Percentiles rank a stretch among this genome's conserved stretches.
These are phyloP conservation scores for Neelides folsomi DNA, from an alignment of 2,888 invertebrate genomes.

Conservation along the genomic window DNA sequence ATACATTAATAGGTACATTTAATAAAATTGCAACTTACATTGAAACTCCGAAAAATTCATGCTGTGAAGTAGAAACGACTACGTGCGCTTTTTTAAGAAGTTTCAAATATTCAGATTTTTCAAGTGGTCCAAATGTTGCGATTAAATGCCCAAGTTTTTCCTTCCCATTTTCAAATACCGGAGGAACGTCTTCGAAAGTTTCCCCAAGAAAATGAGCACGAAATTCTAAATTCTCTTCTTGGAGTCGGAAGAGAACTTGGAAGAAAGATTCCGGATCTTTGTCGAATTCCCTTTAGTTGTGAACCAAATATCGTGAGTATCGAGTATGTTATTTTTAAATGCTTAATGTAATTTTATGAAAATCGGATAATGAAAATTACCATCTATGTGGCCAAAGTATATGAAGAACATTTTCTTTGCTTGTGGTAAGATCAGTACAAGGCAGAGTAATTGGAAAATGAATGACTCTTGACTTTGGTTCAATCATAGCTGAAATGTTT, in stretches of 20 bases:
- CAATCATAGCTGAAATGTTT: slow-evolving; percentile 44
- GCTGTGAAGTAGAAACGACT: slow-evolving; percentile 56
- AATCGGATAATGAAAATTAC: slow-evolving; percentile 34
- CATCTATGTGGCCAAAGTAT: slow-evolving; percentile 57
- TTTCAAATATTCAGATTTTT: slow-evolving; percentile 46
- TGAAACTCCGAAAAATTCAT: slow-evolving; percentile 64
- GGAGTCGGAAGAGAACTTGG: slow-evolving; percentile 42
- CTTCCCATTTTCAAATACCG: slow-evolving; percentile 46
- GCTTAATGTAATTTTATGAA: background rate
- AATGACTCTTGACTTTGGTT: slow-evolving; percentile 49
- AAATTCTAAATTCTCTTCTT: slow-evolving; percentile 45
- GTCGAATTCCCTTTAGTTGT: slow-evolving; percentile 61
- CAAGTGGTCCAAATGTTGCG: slow-evolving; percentile 46
- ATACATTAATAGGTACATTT: slow-evolving; percentile 11
- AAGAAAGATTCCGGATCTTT: slow-evolving; percentile 56
- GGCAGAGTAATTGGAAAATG: slow-evolving; percentile 48
- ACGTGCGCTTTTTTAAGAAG: slow-evolving; percentile 48
- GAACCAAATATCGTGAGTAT: too few relatives aligned
- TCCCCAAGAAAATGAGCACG: slow-evolving; percentile 51
- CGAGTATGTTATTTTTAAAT: too few relatives aligned
- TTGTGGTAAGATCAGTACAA: slow-evolving; percentile 13
- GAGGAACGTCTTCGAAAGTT: slow-evolving; percentile 47
- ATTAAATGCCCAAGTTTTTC: slow-evolving; percentile 42
- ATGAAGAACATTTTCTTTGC: slow-evolving; percentile 38
- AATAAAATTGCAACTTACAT: slow-evolving; percentile 44